phyloP scores from a whole-genome alignment of 2,797 vertebrate species.

The Spatula clypeata region DNA sequence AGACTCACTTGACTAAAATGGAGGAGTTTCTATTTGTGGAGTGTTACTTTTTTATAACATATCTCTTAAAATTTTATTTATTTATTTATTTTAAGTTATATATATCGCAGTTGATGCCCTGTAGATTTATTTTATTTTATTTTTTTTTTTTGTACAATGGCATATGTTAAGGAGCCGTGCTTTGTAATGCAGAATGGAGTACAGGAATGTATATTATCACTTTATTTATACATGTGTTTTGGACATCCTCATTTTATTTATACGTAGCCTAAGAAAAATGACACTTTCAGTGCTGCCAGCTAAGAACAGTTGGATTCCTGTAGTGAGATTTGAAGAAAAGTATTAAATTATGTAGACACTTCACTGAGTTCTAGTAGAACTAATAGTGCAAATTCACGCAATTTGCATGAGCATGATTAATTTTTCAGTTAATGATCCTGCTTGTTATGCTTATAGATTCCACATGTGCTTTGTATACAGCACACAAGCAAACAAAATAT shows the following conservation, averaged over 20 bases:
- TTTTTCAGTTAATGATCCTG: conserved; percentile 46
- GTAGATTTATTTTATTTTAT: background rate
- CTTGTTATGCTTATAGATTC: conserved; percentile 43
- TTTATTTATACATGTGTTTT: background rate
- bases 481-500: background rate
- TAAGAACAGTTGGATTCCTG: conserved; percentile 3
- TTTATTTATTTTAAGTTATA: background rate
- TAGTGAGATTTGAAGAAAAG: background rate
- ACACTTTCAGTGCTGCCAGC: background rate
- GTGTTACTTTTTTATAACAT: background rate
- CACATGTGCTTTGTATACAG: conserved; percentile 46
- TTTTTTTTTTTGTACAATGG: background rate
- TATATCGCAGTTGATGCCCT: background rate
- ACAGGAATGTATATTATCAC: background rate
- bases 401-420: conserved; percentile 58
- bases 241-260: conserved; percentile 10
- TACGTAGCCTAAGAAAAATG: conserved; percentile 19
- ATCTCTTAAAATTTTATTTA: background rate
- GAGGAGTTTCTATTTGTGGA: background rate
- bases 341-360: background rate
- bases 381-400: conserved; percentile 23
- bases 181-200: background rate
- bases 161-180: background rate
- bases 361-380: conserved; percentile 9
- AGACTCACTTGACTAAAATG: background rate